A percentile compares a stretch with the other conserved stretches of the same genome.
Conservation (phyloP, 2,797 vertebrate genomes). For the Mormyrops boulengeri region DNA sequence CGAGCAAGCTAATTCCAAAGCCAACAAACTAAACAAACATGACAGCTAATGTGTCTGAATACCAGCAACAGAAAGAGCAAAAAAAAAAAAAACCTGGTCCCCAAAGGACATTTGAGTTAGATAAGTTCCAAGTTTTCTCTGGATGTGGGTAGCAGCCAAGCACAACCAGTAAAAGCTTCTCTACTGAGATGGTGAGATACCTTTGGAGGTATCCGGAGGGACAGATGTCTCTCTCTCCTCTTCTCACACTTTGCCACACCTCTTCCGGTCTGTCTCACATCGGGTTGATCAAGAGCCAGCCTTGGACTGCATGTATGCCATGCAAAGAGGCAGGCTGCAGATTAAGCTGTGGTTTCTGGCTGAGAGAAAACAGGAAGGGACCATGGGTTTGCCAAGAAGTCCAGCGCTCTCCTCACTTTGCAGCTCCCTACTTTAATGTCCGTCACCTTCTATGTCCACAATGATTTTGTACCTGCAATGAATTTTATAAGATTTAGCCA, state of each 20-base stretch:
- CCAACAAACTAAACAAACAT: constrained; percentile 15
- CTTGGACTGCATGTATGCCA: background rate
- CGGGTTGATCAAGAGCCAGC: background rate
- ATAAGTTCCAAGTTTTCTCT: constrained; percentile 3
- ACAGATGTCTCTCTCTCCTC: background rate
- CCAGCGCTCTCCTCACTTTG: background rate
- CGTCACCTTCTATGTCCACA: background rate
- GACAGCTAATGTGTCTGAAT: background rate
- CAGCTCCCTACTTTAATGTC: background rate
- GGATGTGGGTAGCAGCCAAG: background rate
- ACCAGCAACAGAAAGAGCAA: background rate
- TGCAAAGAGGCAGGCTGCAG: background rate
- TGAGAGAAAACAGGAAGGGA: background rate
- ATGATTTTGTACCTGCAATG: background rate
- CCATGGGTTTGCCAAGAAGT: background rate
- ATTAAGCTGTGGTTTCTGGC: background rate
- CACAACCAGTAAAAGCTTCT: background rate
- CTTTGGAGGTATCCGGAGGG: background rate
- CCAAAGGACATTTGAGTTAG: background rate
- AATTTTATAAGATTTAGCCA: background rate
- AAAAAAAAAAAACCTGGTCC: background rate
- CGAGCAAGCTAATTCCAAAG: constrained; percentile 10
- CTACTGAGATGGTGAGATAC: background rate
- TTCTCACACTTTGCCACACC: background rate
- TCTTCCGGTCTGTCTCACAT: background rate